These are phyloP conservation scores for Puffinus mauretanicus DNA, from an alignment of 2,113 vertebrate species.

Conservation along the genomic window DNA sequence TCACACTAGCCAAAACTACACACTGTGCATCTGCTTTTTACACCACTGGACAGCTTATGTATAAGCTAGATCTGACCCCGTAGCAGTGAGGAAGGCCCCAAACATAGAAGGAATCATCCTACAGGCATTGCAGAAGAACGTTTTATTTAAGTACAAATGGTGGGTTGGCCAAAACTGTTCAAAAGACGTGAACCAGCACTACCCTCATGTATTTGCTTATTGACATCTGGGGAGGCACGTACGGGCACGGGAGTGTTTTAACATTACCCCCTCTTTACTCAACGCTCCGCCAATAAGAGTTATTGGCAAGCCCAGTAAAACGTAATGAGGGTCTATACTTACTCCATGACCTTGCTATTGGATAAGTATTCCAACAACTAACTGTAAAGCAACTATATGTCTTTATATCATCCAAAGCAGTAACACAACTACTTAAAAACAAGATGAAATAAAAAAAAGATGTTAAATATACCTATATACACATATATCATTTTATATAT, in stretches of 20 bases:
- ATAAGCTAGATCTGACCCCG: not conserved
- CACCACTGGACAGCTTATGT: fast-evolving
- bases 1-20: not conserved
- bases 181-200: not conserved
- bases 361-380: not conserved
- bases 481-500: not conserved
- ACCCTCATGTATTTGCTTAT: not conserved
- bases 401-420: not conserved
- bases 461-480: not conserved
- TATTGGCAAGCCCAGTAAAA: not conserved
- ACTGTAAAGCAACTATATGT: not conserved
- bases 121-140: not conserved
- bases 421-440: not conserved
- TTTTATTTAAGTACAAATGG: not conserved
- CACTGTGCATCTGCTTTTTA: not conserved
- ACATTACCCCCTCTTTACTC: not conserved
- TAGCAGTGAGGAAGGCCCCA: fast-evolving
- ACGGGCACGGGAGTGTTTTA: fast-evolving
- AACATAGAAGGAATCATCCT: not conserved
- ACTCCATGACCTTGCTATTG: not conserved
- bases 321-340: fast-evolving
- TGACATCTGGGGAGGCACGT: not conserved
- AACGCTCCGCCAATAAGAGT: not conserved
- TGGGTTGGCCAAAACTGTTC: not conserved
- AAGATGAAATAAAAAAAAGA: not conserved